These are phyloP conservation scores for Salmo trutta DNA, from an alignment of 2,797 vertebrate genomes.

Conservation along the genomic window DNA sequence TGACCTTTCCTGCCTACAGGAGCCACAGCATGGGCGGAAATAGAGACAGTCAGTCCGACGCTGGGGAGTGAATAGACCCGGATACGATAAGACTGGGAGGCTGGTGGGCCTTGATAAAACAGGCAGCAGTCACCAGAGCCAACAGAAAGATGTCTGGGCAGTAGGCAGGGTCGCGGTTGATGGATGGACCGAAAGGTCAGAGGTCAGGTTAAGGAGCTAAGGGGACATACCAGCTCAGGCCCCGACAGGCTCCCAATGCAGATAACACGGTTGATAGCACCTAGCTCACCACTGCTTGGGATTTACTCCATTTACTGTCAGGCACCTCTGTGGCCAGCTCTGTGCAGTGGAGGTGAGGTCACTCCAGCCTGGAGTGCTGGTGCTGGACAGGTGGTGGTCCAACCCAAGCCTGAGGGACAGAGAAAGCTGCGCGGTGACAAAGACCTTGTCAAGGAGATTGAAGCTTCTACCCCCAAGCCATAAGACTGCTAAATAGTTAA, in stretches of 20 bases:
- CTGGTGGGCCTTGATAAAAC: conserved; percentile 7
- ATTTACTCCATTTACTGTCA: too few relatives aligned
- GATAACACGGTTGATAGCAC: background rate
- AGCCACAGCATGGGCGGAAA: background rate
- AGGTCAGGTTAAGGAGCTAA: conserved; percentile 33
- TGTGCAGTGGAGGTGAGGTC: conserved; percentile 22
- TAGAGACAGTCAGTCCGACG: background rate
- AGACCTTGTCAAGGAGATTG: conserved; percentile 26
- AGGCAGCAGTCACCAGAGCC: background rate
- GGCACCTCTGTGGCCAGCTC: conserved; percentile 39
- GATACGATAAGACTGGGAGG: background rate
- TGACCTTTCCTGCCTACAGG: background rate
- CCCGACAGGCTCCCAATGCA: conserved; percentile 16
- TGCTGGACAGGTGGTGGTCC: conserved; percentile 23
- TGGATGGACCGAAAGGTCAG: conserved; percentile 28
- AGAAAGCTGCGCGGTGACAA: conserved; percentile 15
- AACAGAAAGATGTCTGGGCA: background rate
- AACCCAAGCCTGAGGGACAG: background rate
- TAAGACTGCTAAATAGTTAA: too few relatives aligned
- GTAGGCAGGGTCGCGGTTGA: conserved; percentile 1
- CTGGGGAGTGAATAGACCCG: background rate
- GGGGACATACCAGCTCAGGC: conserved; percentile 38
- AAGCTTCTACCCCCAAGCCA: too few relatives aligned
- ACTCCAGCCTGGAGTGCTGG: conserved; percentile 25
- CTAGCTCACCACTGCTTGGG: background rate